Base-by-base conservation (phyloP, 2,888 invertebrate genomes). In the Conops quadrifasciatus region DNA sequence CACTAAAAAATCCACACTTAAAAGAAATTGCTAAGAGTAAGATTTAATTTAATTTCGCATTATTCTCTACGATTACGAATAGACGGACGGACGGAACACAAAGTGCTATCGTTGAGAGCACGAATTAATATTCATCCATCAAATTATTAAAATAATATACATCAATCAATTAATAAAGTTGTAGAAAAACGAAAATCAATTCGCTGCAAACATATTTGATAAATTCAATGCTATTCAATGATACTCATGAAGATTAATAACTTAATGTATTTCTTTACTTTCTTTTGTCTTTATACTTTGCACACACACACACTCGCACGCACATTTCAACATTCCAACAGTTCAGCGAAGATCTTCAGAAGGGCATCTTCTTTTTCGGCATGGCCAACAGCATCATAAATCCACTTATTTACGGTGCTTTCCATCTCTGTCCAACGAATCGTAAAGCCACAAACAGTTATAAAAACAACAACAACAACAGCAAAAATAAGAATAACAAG, bases 361-460 rank as follows among this genome's bases (percentile, higher is more conserved):
- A 89, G 5, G 92, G 90, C 51, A 93, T 94, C 75, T 94, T 94
- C 86, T 93, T 93, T 87, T 94, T 94, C 79, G 94, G 94, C 4
- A 93, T 94, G 91, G 93, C 93, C 68, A 94, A 94, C 86, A 93
- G 94, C 83, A 88, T 94, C 80, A 91, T 94, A 76, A 95, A 95
- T 84, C 94, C 94, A 0, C 88, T 94, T 66, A 94, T 95, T 78
- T 94, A 95, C 79, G 94, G 94, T 45, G 94, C 94, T n/a, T 95
- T 95, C 85, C 94, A 94, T 84, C 87, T 94, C 75, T 93, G 93
- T 88, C 91, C 91, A 1, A 78, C 89, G 78, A 89, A 87, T 77
- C 75, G 82, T 13, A 81, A 82, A 72, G 78, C 80, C 67, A 78
- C 81, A 26, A 79, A 80, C 62, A 79, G 77, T 67, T 78, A 79